Conservation (phyloP, 2,797 vertebrate genomes). For the Leuciscus waleckii region DNA sequence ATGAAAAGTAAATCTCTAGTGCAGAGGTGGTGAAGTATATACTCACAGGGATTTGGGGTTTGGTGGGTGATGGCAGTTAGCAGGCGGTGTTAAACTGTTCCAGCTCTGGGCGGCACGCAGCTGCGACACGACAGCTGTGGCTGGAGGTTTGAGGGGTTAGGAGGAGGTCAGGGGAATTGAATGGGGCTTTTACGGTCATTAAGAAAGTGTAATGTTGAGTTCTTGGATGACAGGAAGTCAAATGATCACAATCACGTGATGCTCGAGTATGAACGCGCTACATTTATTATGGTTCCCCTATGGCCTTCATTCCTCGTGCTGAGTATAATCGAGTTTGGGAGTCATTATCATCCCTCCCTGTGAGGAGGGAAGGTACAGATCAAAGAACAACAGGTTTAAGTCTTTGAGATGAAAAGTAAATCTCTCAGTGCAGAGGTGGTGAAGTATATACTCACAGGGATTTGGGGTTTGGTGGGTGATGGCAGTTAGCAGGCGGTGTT, state of each 20-base stretch:
- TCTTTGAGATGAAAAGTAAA: conserved; percentile 16
- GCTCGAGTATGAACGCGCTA: conserved; percentile 22
- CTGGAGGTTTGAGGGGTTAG: conserved; percentile 8
- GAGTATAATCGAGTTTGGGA: not conserved
- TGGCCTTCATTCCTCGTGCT: conserved; percentile 11
- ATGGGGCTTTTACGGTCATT: conserved; percentile 15
- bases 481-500: conserved; percentile 47
- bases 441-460: conserved; percentile 38
- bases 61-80: conserved; percentile 41
- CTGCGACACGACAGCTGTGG: conserved; percentile 21
- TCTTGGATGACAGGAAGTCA: conserved; percentile 52
- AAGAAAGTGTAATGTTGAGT: conserved; percentile 49
- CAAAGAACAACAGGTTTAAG: conserved; percentile 28
- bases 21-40: conserved; percentile 30
- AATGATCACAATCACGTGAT: conserved; percentile 44
- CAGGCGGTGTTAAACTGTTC: conserved; percentile 55
- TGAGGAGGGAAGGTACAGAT: conserved; percentile 24
- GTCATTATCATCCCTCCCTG: not conserved
- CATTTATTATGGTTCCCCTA: conserved; percentile 35
- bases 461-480: conserved; percentile 26
- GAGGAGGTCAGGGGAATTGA: conserved; percentile 31
- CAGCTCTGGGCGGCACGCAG: conserved; percentile 6
- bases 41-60: conserved; percentile 26
- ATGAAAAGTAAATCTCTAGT: conserved; percentile 22
- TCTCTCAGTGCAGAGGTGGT: conserved; percentile 28